Evolutionary conservation across 2,888 invertebrate species (phyloP), one percentile per base, ranked within the genome.

Genomic region (Plebejus argus): DNA sequence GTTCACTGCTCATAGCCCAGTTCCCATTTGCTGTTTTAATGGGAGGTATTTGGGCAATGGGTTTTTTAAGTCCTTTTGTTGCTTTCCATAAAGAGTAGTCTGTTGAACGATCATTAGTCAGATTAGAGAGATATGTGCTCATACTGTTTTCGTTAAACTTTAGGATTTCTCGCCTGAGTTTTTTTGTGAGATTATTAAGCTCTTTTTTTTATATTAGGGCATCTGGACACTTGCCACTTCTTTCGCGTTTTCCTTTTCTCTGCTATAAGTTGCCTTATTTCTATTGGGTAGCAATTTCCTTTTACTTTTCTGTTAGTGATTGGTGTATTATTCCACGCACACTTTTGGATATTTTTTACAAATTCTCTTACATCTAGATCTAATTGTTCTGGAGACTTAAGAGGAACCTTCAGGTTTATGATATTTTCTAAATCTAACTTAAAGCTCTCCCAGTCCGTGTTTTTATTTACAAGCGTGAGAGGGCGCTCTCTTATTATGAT

Each of bases 41-140:
- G 56, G n/a, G 56, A 56, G 56, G 56, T 56, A 56, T 56, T n/a
- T 56, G 56, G n/a, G 56, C n/a, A 7, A 56, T 56, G n/a, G 56
- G 56, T 15, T 49, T 49, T 15, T 49, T 4, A 15, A 49, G 4
- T 4, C 49, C 4, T 49, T 49, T 49, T 49, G 49, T 49, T 15
- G 49, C 49, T 49, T 49, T 49, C 49, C 49, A 49, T 49, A 49
- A 49, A 49, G 49, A 45, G 45, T 45, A 45, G 10, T 45, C 45
- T 45, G 45, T 12, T 45, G 45, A 12, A 45, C 12, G 45, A 12
- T 45, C 45, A 1, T 18, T 53, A 53, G 49, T 53, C 5, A 53
- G 49, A 1, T 53, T 15, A 53, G 49, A 53, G 49, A 53, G 18
- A 53, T 53, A 53, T 53, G 49, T 53, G 18, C 5, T 53, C 49